Base-by-base conservation (phyloP, 1,140 invertebrate species). In the Mercenaria mercenaria region DNA sequence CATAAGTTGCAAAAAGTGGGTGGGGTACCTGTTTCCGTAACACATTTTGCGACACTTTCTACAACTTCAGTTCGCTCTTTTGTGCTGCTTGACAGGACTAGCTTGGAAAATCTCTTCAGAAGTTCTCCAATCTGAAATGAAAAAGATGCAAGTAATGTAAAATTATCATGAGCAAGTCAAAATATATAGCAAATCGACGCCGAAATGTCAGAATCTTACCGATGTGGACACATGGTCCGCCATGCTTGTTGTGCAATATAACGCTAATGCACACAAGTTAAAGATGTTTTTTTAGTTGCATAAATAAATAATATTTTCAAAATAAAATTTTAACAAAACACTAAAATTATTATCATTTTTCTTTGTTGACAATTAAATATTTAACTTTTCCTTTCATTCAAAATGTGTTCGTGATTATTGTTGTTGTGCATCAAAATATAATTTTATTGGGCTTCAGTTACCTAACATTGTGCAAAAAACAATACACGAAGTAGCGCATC, bases 61-160 rank as follows among this genome's bases (percentile, higher is more conserved):
- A 98, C 96, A 91, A 98, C 96, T 93, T 97, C 95, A 91, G 97
- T 97, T 91, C 98, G 97, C 91, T 98, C 97, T 92, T 97, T 97
- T 90, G 97, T 96, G 95, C 97, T 97, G 74, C 97, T 97, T 92
- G 97, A 97, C 95, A 98, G 97, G 89, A 98, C 97, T 95, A 97
- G 97, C 95, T 97, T 97, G 29, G 98, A 97, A 95, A 98, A 96
- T 96, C 98, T 97, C 94, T 98, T 98, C 90, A 98, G 96, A 3
- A 87, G 34, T 61, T 89, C 67, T 26, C 43, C 56, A 80, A 56
- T 83, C 88, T 83, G 39, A 72, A 84, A 90, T 32, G 34, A 34
- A 34, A 90, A 72, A 37, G 13, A 59, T 56, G 29, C 29, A 79
- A 20, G 3, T 37, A 26, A 41, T 76, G 11, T 34, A 23, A 76